phyloP scores from a whole-genome alignment of 2,113 vertebrate species.

The Xiphophorus hellerii region DNA sequence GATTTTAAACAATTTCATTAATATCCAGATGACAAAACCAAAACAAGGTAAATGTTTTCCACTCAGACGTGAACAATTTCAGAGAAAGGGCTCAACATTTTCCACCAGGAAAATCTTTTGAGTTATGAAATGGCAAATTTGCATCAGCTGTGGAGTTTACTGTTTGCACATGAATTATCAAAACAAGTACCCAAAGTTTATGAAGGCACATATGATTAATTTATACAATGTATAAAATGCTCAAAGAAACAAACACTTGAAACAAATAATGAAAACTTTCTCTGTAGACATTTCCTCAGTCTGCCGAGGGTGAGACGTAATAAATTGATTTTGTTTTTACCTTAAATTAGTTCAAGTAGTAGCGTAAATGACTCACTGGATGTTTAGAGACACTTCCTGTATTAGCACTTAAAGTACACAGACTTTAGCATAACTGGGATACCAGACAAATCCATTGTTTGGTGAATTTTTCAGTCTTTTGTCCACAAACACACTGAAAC shows the following conservation, averaged over 20 bases:
- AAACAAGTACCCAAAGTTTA: conserved; percentile 16
- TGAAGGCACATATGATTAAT: conserved; percentile 44
- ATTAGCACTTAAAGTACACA: conserved; percentile 4
- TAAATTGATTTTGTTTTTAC: too few relatives aligned
- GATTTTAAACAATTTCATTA: not conserved
- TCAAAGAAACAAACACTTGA: conserved; percentile 3
- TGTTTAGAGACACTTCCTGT: conserved; percentile 17
- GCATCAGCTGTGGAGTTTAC: not conserved
- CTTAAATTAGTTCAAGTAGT: not conserved
- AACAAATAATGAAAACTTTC: not conserved
- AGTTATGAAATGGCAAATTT: not conserved
- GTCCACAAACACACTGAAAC: not conserved
- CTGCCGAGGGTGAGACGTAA: not conserved
- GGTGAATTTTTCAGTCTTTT: conserved; percentile 14
- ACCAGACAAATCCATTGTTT: not conserved
- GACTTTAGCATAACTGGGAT: conserved; percentile 1
- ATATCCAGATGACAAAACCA: not conserved
- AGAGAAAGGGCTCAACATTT: not conserved
- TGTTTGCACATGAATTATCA: not conserved
- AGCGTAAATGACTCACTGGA: conserved; percentile 1
- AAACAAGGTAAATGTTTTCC: not conserved
- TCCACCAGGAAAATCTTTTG: not conserved
- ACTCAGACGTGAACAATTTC: not conserved
- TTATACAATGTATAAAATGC: conserved; percentile 31
- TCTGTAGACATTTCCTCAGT: too few relatives aligned